phyloP scores from a whole-genome alignment of 2,888 invertebrate genomes.

The Dasysyrphus albostriatus region DNA sequence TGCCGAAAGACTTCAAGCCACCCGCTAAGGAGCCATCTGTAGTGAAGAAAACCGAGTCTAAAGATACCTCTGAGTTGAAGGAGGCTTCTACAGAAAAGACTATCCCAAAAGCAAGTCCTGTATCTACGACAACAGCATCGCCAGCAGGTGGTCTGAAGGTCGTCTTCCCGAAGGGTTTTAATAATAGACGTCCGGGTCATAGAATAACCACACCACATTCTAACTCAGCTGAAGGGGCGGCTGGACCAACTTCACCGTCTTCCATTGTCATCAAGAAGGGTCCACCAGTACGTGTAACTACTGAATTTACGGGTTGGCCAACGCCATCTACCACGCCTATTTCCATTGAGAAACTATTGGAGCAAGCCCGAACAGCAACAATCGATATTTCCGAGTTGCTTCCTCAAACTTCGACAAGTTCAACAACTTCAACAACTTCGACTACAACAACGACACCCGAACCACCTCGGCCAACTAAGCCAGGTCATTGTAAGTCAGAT shows the following conservation, averaged over 20 bases:
- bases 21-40: slow-evolving; percentile 60
- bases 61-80: slow-evolving; percentile 84
- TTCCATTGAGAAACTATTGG: slow-evolving; percentile 91
- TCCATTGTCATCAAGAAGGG: slow-evolving; percentile 91
- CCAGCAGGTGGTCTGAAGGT: slow-evolving; percentile 85
- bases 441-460: slow-evolving; percentile 90
- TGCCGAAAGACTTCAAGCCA: slow-evolving; percentile 87
- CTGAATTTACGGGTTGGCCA: slow-evolving; percentile 96
- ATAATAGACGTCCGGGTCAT: slow-evolving; percentile 85
- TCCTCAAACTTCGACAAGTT: slow-evolving; percentile 82
- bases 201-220: slow-evolving; percentile 86
- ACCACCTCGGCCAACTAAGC: slow-evolving; percentile 89
- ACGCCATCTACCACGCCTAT: slow-evolving; percentile 94
- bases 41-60: slow-evolving; percentile 80
- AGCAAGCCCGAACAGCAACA: slow-evolving; percentile 87
- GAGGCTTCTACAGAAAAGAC: slow-evolving; percentile 23
- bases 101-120: slow-evolving; percentile 75
- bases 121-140: slow-evolving; percentile 84
- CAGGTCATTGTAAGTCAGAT: slow-evolving; percentile 90
- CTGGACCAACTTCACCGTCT: slow-evolving; percentile 84
- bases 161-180: slow-evolving; percentile 89
- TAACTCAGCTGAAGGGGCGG: slow-evolving; percentile 77
- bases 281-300: slow-evolving; percentile 93
- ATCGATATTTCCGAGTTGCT: slow-evolving; percentile 84
- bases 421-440: slow-evolving; percentile 86